Base-by-base conservation (phyloP, 2,113 vertebrate species). In the Crypturellus undulatus region DNA sequence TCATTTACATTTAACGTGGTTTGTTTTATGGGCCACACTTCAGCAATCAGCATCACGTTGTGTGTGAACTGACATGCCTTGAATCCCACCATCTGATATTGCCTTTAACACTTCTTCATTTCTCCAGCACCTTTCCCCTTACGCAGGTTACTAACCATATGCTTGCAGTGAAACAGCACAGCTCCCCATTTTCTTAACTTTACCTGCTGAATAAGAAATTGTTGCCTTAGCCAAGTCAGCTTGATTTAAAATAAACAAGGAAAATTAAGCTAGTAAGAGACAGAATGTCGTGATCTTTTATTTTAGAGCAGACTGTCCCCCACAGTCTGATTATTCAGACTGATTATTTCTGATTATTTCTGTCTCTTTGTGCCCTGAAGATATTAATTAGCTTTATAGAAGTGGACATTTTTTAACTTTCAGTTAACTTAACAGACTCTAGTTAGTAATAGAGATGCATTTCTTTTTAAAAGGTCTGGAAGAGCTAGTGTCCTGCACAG, bases 291-390 rank as follows among this genome's bases (percentile, higher is more conserved):
- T 93, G 36, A 58, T 89, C 75, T 97, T 84, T 91, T 91, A 36
- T 84, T 78, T 78, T 54, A 54, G 67, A 58, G 32, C 86, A 90
- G 69, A 14, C 47, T 72, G 63, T 91, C 76, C 85, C 94, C 91
- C 12, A 2, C 71, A 62, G 38, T 38, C 38, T 38, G 38, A 38
- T 38, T 38, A 38, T 38, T 38, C 38, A 38, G 38, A 38, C 38
- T 38, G 38, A 38, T 38, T 97, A 90, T 94, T 94, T 92, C 93
- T 94, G 96, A 90, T 97, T 77, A 62, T 93, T 97, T 96, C 91
- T 38, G 78, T 45, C 11, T 63, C 49, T 25, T 58, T 42, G 87
- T 79, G 70, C 80, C 59, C 86, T 47, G 70, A 76, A 82, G 68
- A 32, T 40, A 60, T 93, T 92, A 80, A 73, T 81, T 62, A 54